Evolutionary conservation across 2,113 vertebrate genomes (phyloP), one percentile per base, ranked within the genome.

Genomic region (Oriolus oriolus): DNA sequence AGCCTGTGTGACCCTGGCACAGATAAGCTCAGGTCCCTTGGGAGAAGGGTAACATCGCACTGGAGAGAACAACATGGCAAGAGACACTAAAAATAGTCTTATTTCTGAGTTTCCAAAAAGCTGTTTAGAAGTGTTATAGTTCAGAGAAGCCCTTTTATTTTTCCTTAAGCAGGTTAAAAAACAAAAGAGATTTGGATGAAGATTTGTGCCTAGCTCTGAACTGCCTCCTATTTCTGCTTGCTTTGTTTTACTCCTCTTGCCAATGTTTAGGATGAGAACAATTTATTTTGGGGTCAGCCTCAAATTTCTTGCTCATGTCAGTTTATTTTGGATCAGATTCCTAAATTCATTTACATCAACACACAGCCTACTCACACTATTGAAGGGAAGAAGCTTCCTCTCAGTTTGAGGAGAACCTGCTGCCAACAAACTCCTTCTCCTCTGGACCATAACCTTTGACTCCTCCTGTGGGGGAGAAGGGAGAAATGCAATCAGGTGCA

Each of bases 401-500:
- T 84, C 74, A 88, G 52, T 52, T 66, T 78, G 96, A 97, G 97
- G 94, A 97, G 87, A 97, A 95, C 90, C 93, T 91, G 76, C 87
- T 73, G 84, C 74, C 3, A 9, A 94, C 81, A 78, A 89, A 80
- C 47, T 35, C 70, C 93, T 90, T 75, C 95, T 96, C 88, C 93
- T 97, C 96, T 95, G 95, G 97, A 96, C 96, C 97, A 74, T 89
- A 96, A 97, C 97, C 96, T 97, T 89, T 93, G 96, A 95, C 95
- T 96, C 83, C 42, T 83, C 94, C 90, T 96, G 87, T 94, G 89
- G 86, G 73, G 96, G 35, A 69, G 41, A 75, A 66, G 26, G 79
- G 75, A 94, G 87, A 93, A 97, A 96, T 65, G 64, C 78, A 97
- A 96, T 97, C 98, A 98, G 96, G 94, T 97, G 94, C 60, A 94